phyloP scores from a whole-genome alignment of 2,797 vertebrate species.

The Neosalanx taihuensis region DNA sequence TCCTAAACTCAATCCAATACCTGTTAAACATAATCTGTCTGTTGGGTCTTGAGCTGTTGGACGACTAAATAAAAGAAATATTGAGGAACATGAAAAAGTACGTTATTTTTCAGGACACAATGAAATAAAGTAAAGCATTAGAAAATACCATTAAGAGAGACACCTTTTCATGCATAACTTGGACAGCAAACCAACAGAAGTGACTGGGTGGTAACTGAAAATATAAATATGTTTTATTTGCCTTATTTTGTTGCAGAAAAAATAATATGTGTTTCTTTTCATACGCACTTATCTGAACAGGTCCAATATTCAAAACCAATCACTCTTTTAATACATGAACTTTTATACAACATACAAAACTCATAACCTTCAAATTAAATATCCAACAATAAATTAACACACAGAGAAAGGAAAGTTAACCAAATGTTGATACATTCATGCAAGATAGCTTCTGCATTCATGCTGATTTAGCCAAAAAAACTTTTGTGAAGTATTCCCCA shows the following conservation, averaged over 20 bases:
- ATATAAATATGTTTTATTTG: conserved; percentile 47
- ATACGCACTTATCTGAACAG: conserved; percentile 34
- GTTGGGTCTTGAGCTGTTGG: no score
- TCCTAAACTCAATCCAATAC: no score
- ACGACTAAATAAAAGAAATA: no score
- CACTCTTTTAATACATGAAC: conserved; percentile 27
- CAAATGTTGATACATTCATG: conserved; percentile 26
- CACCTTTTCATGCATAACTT: no score
- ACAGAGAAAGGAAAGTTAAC: conserved; percentile 19
- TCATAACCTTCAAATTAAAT: conserved; percentile 49
- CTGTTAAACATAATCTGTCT: no score
- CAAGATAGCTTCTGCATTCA: conserved; percentile 28
- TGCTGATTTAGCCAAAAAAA: conserved; percentile 18
- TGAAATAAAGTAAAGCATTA: no score
- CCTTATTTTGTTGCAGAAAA: conserved; percentile 30
- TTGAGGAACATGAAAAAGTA: no score
- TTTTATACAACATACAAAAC: conserved; percentile 51
- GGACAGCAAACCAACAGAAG: background rate
- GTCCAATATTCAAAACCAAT: conserved; percentile 15
- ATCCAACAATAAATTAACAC: conserved; percentile 55
- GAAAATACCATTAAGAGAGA: no score
- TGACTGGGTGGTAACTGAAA: conserved; percentile 23
- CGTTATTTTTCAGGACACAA: no score
- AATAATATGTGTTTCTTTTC: conserved; percentile 40
- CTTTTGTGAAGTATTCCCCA: conserved; percentile 10